phyloP scores from a whole-genome alignment of 2,888 invertebrate species.

The Temnothorax ravouxi region DNA sequence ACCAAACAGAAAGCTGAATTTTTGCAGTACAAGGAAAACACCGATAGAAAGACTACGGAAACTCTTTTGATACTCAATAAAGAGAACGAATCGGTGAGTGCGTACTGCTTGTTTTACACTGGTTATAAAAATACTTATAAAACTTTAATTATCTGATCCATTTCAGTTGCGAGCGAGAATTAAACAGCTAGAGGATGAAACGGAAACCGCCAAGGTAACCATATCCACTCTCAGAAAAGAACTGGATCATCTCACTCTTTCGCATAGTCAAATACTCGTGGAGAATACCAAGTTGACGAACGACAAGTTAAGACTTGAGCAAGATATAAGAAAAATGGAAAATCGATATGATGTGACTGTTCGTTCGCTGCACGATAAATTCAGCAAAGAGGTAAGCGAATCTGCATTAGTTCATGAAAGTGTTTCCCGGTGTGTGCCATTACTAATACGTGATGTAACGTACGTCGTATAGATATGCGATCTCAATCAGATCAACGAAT shows the following conservation, averaged over 20 bases:
- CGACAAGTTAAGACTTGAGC: constrained; percentile 90
- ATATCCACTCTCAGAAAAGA: constrained; percentile 89
- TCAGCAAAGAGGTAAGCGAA: constrained; percentile 81
- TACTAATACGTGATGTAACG: constrained; percentile 2
- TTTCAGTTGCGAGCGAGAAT: constrained; percentile 77
- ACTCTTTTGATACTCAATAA: constrained; percentile 80
- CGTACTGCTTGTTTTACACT: constrained; percentile 8
- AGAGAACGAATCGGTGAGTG: constrained; percentile 81
- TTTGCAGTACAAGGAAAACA: constrained; percentile 81
- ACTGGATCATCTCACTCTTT: constrained; percentile 91
- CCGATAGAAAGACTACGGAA: constrained; percentile 80
- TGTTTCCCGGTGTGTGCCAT: not conserved
- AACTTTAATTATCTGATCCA: not conserved
- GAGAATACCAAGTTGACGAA: constrained; percentile 92
- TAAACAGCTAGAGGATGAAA: constrained; percentile 83
- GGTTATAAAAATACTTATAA: not conserved
- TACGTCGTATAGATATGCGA: constrained; percentile 80
- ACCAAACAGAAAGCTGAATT: constrained; percentile 85
- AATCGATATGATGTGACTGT: constrained; percentile 79
- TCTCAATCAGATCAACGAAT: constrained; percentile 87
- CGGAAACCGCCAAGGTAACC: constrained; percentile 86
- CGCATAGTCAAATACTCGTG: constrained; percentile 91
- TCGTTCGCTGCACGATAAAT: constrained; percentile 82
- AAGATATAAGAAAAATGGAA: constrained; percentile 88
- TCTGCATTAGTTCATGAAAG: not conserved